phyloP scores from a whole-genome alignment of 2,797 vertebrate genomes.

The Gobionotothen gibberifrons region DNA sequence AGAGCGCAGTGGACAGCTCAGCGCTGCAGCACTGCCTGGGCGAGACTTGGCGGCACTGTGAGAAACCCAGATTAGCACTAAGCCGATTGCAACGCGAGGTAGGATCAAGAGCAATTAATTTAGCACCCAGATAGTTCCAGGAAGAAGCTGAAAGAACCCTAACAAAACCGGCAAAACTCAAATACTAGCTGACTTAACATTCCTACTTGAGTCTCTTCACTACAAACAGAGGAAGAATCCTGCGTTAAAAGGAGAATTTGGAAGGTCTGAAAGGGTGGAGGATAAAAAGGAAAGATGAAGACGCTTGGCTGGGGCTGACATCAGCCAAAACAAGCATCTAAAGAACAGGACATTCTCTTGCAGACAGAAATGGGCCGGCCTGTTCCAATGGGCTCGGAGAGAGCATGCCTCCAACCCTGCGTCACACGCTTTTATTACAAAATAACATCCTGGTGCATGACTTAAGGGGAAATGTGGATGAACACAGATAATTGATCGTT shows the following conservation, averaged over 20 bases:
- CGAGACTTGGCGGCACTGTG: conserved; percentile 70
- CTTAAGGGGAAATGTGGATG: conserved; percentile 22
- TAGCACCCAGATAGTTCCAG: conserved; percentile 78
- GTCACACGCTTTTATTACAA: conserved; percentile 61
- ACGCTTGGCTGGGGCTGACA: conserved; percentile 67
- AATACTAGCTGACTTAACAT: conserved; percentile 53
- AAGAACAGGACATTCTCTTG: conserved; percentile 82
- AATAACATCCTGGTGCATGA: conserved; percentile 55
- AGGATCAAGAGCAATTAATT: conserved; percentile 82
- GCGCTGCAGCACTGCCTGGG: conserved; percentile 50
- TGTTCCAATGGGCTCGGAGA: conserved; percentile 60
- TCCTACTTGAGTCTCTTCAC: conserved; percentile 35
- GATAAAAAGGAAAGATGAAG: conserved; percentile 69
- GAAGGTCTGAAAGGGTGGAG: conserved; percentile 53
- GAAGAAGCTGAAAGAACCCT: conserved; percentile 62
- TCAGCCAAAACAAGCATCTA: conserved; percentile 81
- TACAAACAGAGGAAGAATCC: conserved; percentile 39
- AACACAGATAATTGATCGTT: conserved; percentile 1
- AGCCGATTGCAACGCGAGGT: conserved; percentile 77
- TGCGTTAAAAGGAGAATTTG: conserved; percentile 42
- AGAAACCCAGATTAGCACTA: conserved; percentile 79
- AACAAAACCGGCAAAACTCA: conserved; percentile 54
- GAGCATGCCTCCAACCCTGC: conserved; percentile 58
- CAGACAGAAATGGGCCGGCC: conserved; percentile 67
- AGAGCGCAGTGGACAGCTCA: conserved; percentile 60